phyloP scores from a whole-genome alignment of 2,113 vertebrate genomes.

The Tiliqua scincoides region DNA sequence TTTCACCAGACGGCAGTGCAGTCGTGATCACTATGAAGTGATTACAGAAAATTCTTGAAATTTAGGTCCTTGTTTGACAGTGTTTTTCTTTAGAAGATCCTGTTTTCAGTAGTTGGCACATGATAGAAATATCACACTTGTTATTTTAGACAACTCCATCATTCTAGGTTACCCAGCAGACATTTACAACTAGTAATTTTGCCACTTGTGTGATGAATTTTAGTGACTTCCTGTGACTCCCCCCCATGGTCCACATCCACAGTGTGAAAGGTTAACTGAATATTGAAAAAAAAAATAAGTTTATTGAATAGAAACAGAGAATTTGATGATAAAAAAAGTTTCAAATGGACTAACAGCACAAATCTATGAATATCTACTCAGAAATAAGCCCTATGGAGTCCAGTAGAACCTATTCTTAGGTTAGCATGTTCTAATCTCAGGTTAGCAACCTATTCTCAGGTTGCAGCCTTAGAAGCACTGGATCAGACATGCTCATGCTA shows the following conservation, averaged over 20 bases:
- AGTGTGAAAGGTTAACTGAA: not conserved
- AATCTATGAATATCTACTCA: too few species aligned
- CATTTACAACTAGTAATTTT: not conserved
- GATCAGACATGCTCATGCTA: not conserved
- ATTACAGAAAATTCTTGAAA: not conserved
- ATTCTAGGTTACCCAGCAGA: not conserved
- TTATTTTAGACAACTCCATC: not conserved
- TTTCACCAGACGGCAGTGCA: not conserved
- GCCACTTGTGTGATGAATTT: not conserved
- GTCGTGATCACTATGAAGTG: not conserved
- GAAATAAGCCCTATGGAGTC: too few species aligned
- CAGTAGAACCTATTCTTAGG: too few species aligned
- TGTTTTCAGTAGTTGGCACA: not conserved
- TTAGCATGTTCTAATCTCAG: too few species aligned
- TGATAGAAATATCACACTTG: not conserved
- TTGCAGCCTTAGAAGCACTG: not conserved
- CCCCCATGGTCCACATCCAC: not conserved
- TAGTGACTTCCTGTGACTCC: not conserved
- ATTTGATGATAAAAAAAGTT: not conserved
- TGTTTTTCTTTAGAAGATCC: not conserved
- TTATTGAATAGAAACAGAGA: not conserved
- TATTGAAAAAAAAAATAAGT: not conserved
- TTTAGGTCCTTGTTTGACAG: not conserved
- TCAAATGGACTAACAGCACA: not conserved
- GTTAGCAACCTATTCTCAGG: too few species aligned